Evolutionary conservation across 2,797 vertebrate genomes (phyloP).

Genomic region (Chrosomus eos): DNA sequence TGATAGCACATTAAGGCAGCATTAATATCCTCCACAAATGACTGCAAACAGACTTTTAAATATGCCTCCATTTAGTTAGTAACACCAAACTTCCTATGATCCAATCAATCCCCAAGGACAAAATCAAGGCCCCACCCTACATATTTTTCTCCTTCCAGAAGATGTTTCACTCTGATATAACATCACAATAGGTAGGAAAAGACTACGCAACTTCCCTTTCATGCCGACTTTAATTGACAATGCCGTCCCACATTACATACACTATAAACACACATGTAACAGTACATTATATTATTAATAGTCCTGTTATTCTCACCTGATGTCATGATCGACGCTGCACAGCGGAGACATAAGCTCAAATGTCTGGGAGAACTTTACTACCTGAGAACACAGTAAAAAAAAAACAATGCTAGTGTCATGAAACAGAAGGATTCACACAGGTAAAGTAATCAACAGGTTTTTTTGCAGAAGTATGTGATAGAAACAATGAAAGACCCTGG

Average conservation of each 20-base stretch:
- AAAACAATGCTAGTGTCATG: no score
- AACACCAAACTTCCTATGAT: neutral
- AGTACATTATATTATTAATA: neutral
- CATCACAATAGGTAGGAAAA: neutral
- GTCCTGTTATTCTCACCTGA: conserved; percentile 79
- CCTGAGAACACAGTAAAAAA: conserved; percentile 73
- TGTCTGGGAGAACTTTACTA: conserved; percentile 98
- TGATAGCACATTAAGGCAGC: neutral
- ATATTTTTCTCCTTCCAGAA: neutral
- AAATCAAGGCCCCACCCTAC: neutral
- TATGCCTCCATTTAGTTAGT: neutral
- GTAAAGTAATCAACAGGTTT: no score
- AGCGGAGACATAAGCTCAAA: conserved; percentile 97
- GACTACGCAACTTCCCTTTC: neutral
- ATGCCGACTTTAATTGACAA: neutral
- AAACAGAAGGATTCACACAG: no score
- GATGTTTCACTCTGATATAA: neutral
- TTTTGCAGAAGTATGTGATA: no score
- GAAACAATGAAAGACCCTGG: no score
- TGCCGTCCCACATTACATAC: neutral
- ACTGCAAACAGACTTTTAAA: neutral
- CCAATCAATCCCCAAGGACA: neutral
- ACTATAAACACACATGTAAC: neutral
- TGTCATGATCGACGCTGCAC: conserved; percentile 91
- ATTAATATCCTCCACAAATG: neutral